Percentiles rank a stretch among this genome's conserved stretches.
Evolutionary conservation across 2,888 invertebrate genomes (phyloP).

Genomic region (Ypsolopha sequella): DNA sequence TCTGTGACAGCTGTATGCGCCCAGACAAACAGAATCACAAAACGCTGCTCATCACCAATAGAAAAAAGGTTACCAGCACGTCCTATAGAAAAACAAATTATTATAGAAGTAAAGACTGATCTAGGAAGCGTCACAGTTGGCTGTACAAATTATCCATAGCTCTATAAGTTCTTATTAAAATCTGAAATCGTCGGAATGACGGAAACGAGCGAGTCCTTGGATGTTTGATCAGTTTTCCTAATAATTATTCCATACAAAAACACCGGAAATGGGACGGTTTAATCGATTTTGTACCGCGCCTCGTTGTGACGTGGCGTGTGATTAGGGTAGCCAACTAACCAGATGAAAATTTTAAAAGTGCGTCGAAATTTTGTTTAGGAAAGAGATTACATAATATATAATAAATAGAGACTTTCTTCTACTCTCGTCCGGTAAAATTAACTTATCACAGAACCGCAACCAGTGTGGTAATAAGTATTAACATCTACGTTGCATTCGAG

Average conservation of each 20-base stretch:
- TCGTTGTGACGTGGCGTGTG: conserved; percentile 58
- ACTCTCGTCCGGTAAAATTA: no score
- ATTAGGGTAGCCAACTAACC: conserved; percentile 18
- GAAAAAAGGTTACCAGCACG: conserved; percentile 50
- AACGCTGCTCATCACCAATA: conserved; percentile 18
- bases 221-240: conserved; percentile 59
- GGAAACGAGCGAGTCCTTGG: conserved; percentile 52
- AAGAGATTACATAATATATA: no score
- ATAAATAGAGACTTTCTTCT: no score
- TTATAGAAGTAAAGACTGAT: conserved; percentile 56
- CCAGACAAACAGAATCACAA: conserved; percentile 32
- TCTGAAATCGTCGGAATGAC: conserved; percentile 32
- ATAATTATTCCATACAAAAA: conserved; percentile 62
- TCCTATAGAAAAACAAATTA: conserved; percentile 61
- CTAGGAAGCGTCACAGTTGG: conserved; percentile 67
- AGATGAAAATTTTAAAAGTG: no score
- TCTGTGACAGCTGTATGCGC: conserved; percentile 29
- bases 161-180: conserved; percentile 47
- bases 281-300: conserved; percentile 62
- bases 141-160: conserved; percentile 62
- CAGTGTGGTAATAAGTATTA: no score
- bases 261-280: conserved; percentile 62
- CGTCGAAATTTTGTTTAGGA: no score
- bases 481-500: no score
- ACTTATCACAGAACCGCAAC: no score